Evolutionary conservation across 2,888 invertebrate species (phyloP), one percentile per base, ranked within the genome.

Genomic region (Brachyopa scutellaris): DNA sequence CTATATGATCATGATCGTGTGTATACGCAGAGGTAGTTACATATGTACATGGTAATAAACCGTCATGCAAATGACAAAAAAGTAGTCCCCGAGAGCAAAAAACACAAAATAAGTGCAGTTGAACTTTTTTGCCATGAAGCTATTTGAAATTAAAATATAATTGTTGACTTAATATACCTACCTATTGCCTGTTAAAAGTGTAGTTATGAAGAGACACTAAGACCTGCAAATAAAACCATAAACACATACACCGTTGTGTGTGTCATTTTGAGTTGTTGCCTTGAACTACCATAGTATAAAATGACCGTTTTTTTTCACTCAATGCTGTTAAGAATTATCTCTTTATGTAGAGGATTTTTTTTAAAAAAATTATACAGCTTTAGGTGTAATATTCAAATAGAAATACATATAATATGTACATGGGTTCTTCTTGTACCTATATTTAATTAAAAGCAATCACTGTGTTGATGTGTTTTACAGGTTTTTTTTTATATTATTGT

Each of bases 141-240:
- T 53, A 76, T 82, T 82, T 76, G 64, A 82, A 82, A 76, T 82
- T 76, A 70, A 82, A 82, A 82, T 67, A 51, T 82, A 82, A 82
- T 82, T 76, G 64, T 77, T 53, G 62, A 66, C 76, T 64, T 64
- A 62, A 62, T 80, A 62, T 67, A 74, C 53, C 61, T 64, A 74
- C 45, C 67, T 64, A 61, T 40, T 67, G 47, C 40, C 31, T 55
- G 49, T 33, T 72, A 73, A 21, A 55, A 62, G 31, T 59, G 47
- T 74, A 42, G 42, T 62, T 55, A 62, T 42, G 55, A 29, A 49
- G 53, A 59, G 42, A 73, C 2, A 29, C 57, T 67, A 45, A 69
- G 45, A 61, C 49, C 70, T 51, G 59, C 53, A 49, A 66, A 69
- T 51, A 59, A 59, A 82, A 47, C 42, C 38, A 67, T 67, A 36